Conservation (phyloP, 2,797 vertebrate genomes). For the Champsocephalus esox region DNA sequence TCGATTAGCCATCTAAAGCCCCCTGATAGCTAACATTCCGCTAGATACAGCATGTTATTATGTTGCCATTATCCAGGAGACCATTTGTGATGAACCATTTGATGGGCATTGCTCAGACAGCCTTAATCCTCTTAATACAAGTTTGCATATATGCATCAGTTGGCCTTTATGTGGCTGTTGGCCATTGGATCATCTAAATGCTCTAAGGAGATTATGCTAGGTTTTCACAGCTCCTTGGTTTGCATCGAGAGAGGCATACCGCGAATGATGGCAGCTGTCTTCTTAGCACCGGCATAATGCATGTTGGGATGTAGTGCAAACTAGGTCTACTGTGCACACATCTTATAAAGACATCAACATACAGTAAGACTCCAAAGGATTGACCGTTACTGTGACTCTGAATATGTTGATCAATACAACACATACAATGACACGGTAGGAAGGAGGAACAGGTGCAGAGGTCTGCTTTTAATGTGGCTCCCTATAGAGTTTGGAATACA, state of each 20-base stretch:
- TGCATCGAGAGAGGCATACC: constrained; percentile 39
- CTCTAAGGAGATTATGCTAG: constrained; percentile 24
- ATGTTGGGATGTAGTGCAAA: constrained; percentile 24
- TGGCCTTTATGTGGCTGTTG: constrained; percentile 12
- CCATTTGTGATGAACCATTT: not conserved
- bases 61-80: not conserved
- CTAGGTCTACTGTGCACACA: constrained; percentile 20
- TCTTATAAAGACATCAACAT: constrained; percentile 45
- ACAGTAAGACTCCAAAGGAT: not conserved
- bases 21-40: not conserved
- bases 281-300: constrained; percentile 47
- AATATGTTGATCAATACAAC: constrained; percentile 26
- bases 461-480: constrained; percentile 47
- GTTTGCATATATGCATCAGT: constrained; percentile 26
- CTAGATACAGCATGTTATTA: not conserved
- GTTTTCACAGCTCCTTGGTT: constrained; percentile 57
- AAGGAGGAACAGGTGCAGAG: constrained; percentile 50
- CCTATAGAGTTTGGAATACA: constrained; percentile 64
- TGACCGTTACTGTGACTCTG: constrained; percentile 32
- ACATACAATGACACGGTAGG: constrained; percentile 24
- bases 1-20: too few species aligned
- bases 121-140: not conserved
- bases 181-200: constrained; percentile 17
- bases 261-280: constrained; percentile 55
- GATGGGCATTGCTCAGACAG: not conserved